Base-by-base conservation (phyloP, 2,888 invertebrate species). In the Dryobota labecula region DNA sequence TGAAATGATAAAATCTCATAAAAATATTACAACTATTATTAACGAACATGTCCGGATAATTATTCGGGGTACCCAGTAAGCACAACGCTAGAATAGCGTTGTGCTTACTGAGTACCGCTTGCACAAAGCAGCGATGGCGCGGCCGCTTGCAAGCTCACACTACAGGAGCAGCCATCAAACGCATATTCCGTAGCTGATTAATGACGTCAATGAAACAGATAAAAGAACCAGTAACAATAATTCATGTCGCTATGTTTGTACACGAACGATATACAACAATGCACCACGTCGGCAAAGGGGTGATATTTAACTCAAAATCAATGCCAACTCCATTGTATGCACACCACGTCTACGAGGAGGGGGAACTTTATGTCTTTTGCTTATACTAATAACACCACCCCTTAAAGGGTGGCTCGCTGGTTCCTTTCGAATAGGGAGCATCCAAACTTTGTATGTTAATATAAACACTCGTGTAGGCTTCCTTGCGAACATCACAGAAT, bases 301-400 rank as follows among this genome's bases (percentile, higher is more conserved):
- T 94, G 92, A 93, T 92, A 92, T 94, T 94, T 91, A 93, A 93
- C 93, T 94, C 91, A 92, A 94, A 95, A 94, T 94, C 95, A 95
- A 95, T 95, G 95, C 91, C 89, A 90, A 89, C 92, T 91, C 94
- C 91, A 94, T 94, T 94, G 93, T 93, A 94, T 94, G 94, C 94
- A 94, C 92, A 91, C 92, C 93, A 88, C 92, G 94, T 94, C 91
- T 90, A 89, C 83, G 84, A 80, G 84, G 80, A 91, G 91, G 92
- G 92, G 90, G 91, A 89, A 90, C 89, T 92, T 93, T 94, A 93
- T 94, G 93, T 94, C 94, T 94, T 93, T 92, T 94, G 93, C 94
- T 93, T 93, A 93, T 93, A 94, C 94, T 94, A 94, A 94, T 94
- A 94, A 94, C 92, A 91, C 92, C 92, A 92, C 94, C 94, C 90